Evolutionary conservation across 2,113 vertebrate species (phyloP).

Genomic region (Blennius ocellaris): DNA sequence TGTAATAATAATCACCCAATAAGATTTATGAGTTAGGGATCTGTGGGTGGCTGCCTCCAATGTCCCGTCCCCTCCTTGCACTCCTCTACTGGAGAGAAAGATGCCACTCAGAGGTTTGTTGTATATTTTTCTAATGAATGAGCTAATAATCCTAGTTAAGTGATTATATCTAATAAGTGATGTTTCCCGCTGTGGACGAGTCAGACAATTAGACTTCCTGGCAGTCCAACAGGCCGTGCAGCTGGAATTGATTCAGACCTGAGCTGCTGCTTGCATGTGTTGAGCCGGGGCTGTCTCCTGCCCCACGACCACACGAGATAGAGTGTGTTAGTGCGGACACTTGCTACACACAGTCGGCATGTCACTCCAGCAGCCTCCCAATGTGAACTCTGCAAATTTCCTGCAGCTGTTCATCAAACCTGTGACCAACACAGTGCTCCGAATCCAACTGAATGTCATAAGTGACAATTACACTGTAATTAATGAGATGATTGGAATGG

Average conservation of each 20-base stretch:
- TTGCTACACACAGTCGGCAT: conserved; percentile 51
- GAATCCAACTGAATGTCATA: conserved; percentile 88
- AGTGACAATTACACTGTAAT: conserved; percentile 91
- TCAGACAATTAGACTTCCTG: neutral
- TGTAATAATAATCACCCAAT: no score
- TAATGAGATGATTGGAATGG: conserved; percentile 88
- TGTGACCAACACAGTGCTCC: conserved; percentile 54
- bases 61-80: no score
- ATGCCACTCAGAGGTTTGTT: no score
- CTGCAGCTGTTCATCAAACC: conserved; percentile 79
- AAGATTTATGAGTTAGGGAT: no score
- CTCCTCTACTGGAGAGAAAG: no score
- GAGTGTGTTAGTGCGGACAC: neutral
- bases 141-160: neutral
- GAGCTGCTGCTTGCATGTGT: no score
- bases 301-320: conserved; percentile 17
- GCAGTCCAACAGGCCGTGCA: neutral
- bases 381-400: conserved; percentile 37
- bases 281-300: neutral
- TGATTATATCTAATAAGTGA: neutral
- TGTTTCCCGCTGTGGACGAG: neutral
- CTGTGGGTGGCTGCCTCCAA: no score
- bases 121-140: no score
- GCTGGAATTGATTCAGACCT: no score
- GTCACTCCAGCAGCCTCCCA: conserved; percentile 47